Percentiles rank a stretch among this genome's conserved stretches.
Evolutionary conservation across 2,797 vertebrate species (phyloP).

Genomic region (Oryzias sinensis): DNA sequence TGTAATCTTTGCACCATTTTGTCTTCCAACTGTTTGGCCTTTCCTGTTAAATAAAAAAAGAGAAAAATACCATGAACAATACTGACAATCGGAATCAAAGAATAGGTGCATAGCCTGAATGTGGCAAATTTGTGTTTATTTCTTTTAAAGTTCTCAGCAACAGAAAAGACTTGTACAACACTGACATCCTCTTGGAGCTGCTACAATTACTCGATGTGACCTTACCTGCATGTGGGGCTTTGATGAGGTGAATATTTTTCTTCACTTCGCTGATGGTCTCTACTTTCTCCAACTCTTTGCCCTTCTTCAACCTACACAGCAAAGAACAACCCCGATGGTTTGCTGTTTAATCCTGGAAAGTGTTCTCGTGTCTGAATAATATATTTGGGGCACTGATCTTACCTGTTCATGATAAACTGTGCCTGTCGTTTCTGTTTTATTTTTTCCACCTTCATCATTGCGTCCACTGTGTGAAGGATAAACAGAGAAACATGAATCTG

Average conservation of each 20-base stretch:
- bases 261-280: conserved; percentile 94
- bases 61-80: conserved; percentile 1
- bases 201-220: neutral
- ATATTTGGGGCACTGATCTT: neutral
- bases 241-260: conserved; percentile 95
- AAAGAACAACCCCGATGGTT: neutral
- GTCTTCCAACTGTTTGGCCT: conserved; percentile 89
- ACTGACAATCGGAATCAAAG: neutral
- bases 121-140: no score
- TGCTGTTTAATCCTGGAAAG: neutral
- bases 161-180: no score
- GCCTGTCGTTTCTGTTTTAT: conserved; percentile 94
- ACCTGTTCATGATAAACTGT: conserved; percentile 96
- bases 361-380: no score
- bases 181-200: no score
- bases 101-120: no score
- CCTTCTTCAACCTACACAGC: conserved; percentile 86
- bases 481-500: neutral
- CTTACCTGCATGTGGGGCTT: conserved; percentile 90
- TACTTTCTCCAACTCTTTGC: conserved; percentile 89
- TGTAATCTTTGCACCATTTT: conserved; percentile 95
- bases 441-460: conserved; percentile 92
- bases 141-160: no score
- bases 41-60: conserved; percentile 71
- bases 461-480: conserved; percentile 79